Evolutionary conservation across 2,888 invertebrate genomes (phyloP).

Genomic region (Sipha maydis): DNA sequence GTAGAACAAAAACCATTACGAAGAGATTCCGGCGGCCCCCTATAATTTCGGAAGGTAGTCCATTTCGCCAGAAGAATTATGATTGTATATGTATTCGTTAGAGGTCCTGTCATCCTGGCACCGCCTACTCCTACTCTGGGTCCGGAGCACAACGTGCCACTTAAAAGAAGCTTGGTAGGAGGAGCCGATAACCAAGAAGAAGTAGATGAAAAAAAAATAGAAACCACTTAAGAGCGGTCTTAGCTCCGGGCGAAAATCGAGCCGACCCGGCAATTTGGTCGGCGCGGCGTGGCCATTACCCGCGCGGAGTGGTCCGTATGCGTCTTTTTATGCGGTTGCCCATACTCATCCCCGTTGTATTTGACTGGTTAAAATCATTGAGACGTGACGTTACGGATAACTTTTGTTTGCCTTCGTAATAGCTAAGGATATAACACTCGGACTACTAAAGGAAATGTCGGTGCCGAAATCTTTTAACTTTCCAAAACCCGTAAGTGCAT

Average conservation of each 20-base stretch:
- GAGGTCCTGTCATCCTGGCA: conserved; percentile 60
- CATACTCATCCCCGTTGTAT: conserved; percentile 48
- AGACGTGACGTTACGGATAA: conserved; percentile 42
- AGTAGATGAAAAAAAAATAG: conserved; percentile 17
- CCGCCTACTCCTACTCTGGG: conserved; percentile 58
- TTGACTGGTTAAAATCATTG: conserved; percentile 42
- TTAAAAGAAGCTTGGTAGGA: conserved; percentile 49
- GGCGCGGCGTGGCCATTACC: conserved; percentile 39
- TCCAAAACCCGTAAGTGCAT: conserved; percentile 40
- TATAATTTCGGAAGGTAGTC: conserved; percentile 62
- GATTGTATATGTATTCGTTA: conserved; percentile 56
- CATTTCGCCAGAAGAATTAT: conserved; percentile 61
- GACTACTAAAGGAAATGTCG: conserved; percentile 18
- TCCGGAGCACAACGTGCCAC: conserved; percentile 51
- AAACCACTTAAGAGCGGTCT: conserved; percentile 61
- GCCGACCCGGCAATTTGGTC: conserved; percentile 59
- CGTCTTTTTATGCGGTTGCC: conserved; percentile 42
- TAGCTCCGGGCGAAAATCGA: conserved; percentile 58
- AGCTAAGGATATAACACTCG: conserved; percentile 14
- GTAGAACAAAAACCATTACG: conserved; percentile 61
- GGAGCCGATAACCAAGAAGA: conserved; percentile 16
- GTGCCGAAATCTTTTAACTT: conserved; percentile 33
- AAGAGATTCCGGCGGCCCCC: conserved; percentile 49
- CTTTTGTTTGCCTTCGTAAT: conserved; percentile 58
- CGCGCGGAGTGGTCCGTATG: conserved; percentile 39